Percentiles rank a stretch among this genome's conserved stretches.
phyloP scores from a whole-genome alignment of 2,888 invertebrate species.

The Temnothorax unifasciatus region DNA sequence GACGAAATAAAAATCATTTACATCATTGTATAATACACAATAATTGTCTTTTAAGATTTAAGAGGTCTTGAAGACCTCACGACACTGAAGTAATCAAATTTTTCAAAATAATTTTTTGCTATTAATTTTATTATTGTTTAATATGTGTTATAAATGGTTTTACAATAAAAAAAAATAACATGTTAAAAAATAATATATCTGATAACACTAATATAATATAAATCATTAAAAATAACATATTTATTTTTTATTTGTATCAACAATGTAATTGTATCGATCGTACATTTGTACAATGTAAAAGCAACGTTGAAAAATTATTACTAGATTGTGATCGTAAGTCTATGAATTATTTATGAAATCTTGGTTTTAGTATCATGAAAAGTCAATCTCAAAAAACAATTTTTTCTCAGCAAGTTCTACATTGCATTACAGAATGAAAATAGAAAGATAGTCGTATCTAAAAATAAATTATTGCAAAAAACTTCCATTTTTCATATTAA shows the following conservation, averaged over 20 bases:
- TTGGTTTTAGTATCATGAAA: not conserved
- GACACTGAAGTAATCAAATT: no score
- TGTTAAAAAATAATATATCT: not conserved
- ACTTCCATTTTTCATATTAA: not conserved
- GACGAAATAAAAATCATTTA: slow-evolving; percentile 14
- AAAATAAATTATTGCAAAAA: not conserved
- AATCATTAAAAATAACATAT: not conserved
- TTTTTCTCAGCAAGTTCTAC: not conserved
- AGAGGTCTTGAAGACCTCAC: no score
- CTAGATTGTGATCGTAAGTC: not conserved
- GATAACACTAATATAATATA: slow-evolving; percentile 1
- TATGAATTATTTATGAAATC: not conserved
- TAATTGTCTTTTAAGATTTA: no score
- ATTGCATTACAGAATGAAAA: not conserved
- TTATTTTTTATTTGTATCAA: not conserved
- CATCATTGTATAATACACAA: not conserved
- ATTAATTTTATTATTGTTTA: no score
- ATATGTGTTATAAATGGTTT: not conserved
- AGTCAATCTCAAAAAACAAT: not conserved
- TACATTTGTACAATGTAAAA: not conserved
- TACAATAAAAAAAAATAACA: not conserved
- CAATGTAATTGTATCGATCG: not conserved
- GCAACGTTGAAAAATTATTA: not conserved
- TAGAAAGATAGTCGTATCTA: not conserved
- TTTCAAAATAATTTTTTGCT: no score